Evolutionary conservation across 2,113 vertebrate species (phyloP), one percentile per base, ranked within the genome.

Genomic region (Aplodontia rufa): DNA sequence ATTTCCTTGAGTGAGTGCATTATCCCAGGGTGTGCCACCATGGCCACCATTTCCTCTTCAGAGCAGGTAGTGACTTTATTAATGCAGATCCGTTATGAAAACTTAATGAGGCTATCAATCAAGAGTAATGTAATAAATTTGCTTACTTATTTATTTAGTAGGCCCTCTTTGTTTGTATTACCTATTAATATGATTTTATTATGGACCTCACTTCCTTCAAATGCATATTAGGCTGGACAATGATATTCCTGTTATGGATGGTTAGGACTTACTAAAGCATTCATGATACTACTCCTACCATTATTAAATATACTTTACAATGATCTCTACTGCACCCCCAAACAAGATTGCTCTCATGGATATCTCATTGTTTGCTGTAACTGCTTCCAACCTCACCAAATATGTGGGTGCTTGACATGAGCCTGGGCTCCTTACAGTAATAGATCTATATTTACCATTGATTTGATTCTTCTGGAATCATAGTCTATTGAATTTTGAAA

Each of bases 71-170:
- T 87, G 75, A 96, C 75, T 98, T 98, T 97, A 98, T 97, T 98
- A 98, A 98, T 98, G 84, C 51, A 96, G 86, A 78, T 97, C 87
- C 96, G 93, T 82, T 90, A 98, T 97, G 90, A 97, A 98, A 98
- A 92, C 76, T 97, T 98, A 94, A 98, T 97, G 92, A 97, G 62
- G 35, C 40, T 97, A 87, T 91, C 82, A 97, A 14, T 96, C 96
- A 97, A 91, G 81, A 97, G 84, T 84, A 96, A 97, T 93, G 76
- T 84, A 95, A 87, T 96, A 89, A 78, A 47, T 95, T 93, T 97
- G 53, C 96, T 97, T 97, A 91, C 80, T 96, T 79, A 62, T 16
- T 60, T 81, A 96, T 97, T 90, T 87, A 94, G 20, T 88, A 51
- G 12, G 53, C 64, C 40, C 58, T 79, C 72, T 85, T 53, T 82